phyloP scores from a whole-genome alignment of 1,140 invertebrate species.

The Belonocnema kinseyi region DNA sequence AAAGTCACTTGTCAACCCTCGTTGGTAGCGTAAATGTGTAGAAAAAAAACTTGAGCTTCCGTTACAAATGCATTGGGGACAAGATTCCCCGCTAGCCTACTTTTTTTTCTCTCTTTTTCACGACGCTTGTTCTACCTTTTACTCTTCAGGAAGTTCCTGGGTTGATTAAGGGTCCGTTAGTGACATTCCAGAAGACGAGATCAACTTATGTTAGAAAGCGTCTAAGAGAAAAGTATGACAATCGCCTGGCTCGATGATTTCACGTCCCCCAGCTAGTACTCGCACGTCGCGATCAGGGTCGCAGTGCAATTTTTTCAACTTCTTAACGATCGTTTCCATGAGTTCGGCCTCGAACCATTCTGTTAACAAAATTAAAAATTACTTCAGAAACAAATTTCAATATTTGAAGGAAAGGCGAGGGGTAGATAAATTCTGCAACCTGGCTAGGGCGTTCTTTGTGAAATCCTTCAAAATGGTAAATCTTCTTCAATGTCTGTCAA shows the following conservation, averaged over 20 bases:
- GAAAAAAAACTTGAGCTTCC: background rate
- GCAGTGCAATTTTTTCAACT: constrained; percentile 56
- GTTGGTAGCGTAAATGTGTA: background rate
- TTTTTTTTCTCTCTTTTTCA: background rate
- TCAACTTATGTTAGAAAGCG: background rate
- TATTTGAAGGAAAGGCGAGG: background rate
- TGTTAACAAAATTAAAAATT: constrained; percentile 42
- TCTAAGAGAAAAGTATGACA: constrained; percentile 24
- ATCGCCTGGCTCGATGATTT: constrained; percentile 44
- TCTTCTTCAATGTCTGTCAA: background rate
- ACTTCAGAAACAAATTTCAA: constrained; percentile 7
- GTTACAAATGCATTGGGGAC: constrained; percentile 4
- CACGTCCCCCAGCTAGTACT: constrained; percentile 58
- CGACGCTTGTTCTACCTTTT: too few relatives aligned
- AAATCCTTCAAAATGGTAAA: too few relatives aligned
- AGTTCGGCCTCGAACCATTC: constrained; percentile 59
- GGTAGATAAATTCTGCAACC: too few relatives aligned
- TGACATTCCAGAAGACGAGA: background rate
- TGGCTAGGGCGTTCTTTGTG: too few relatives aligned
- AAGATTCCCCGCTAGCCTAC: background rate
- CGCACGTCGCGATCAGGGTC: constrained; percentile 70
- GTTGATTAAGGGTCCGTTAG: background rate
- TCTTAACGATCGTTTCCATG: constrained; percentile 58
- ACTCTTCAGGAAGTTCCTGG: too few relatives aligned
- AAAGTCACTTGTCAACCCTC: constrained; percentile 1